Evolutionary conservation across 2,113 vertebrate genomes (phyloP), one percentile per base, ranked within the genome.

Genomic region (Nipponia nippon): DNA sequence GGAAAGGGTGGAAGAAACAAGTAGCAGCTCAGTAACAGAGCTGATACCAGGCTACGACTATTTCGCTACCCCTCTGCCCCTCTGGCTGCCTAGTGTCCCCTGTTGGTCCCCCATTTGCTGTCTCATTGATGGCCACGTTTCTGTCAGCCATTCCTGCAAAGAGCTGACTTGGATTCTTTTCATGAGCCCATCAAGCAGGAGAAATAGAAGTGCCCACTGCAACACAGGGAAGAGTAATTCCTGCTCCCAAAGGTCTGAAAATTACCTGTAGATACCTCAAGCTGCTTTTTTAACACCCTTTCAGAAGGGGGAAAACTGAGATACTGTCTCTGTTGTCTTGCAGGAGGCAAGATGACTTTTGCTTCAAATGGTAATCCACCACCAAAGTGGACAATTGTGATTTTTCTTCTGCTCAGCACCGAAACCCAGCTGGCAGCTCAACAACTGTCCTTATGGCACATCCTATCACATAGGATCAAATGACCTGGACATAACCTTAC

Each of bases 61-160:
- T 46, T n/a, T 50, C 46, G 42, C 76, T 32, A 26, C 12, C 13
- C n/a, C 14, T 25, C 22, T 0, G 0, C 13, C 1, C 1, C 22
- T 5, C 13, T 9, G 46, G 21, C 81, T 81, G 53, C 56, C 19
- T 13, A 7, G 7, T 38, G 49, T 14, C 26, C 29, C 9, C 23
- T 52, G 20, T 1, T 52, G 18, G 52, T 56, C 18, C 89, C 27
- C 20, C 79, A 55, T 65, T 56, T 11, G 2, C 58, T 61, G 56
- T 34, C n/a, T 67, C 70, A 30, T 18, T 20, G 61, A 85, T 32
- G 52, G 44, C 58, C n/a, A 71, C 0, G 2, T 7, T 63, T 10
- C 49, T 71, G 11, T 81, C 72, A 75, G 58, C 20, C 19, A 36
- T 32, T 78, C 44, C 32, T 16, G 23, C 16, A 27, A 66, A 83